Conservation (phyloP, 2,888 invertebrate genomes). For the Pterostichus niger region DNA sequence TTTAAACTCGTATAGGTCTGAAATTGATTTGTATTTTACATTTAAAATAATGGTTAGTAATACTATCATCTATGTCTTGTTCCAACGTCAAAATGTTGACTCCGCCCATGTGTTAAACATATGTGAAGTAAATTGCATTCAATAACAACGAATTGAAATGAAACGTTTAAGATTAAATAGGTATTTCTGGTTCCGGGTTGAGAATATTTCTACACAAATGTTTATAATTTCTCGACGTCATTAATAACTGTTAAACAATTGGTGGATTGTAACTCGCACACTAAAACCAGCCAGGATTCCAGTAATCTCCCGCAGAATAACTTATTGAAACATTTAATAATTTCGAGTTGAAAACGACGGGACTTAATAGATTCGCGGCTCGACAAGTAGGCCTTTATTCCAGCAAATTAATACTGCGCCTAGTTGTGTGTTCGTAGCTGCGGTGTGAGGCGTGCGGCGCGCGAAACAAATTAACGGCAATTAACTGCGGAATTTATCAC, state of each 20-base stretch:
- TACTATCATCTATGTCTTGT: too few relatives aligned
- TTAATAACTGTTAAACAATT: slow-evolving; percentile 9
- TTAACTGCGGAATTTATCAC: slow-evolving; percentile 64
- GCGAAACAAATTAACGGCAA: slow-evolving; percentile 62
- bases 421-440: neutral
- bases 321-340: slow-evolving; percentile 48
- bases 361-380: slow-evolving; percentile 10
- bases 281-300: neutral
- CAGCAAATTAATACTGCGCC: slow-evolving; percentile 19
- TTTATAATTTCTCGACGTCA: neutral
- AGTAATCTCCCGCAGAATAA: slow-evolving; percentile 13
- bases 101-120: too few relatives aligned
- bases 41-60: too few relatives aligned
- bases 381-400: slow-evolving; percentile 11
- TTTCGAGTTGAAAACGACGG: slow-evolving; percentile 6
- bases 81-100: too few relatives aligned
- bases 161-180: too few relatives aligned
- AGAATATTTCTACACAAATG: too few relatives aligned
- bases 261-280: neutral
- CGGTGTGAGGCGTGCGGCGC: neutral
- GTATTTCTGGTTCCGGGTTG: too few relatives aligned
- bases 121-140: too few relatives aligned
- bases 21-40: too few relatives aligned
- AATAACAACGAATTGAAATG: too few relatives aligned
- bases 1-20: too few relatives aligned